Evolutionary conservation across 2,113 vertebrate species (phyloP).

Genomic region (Illadopsis cleaveri): DNA sequence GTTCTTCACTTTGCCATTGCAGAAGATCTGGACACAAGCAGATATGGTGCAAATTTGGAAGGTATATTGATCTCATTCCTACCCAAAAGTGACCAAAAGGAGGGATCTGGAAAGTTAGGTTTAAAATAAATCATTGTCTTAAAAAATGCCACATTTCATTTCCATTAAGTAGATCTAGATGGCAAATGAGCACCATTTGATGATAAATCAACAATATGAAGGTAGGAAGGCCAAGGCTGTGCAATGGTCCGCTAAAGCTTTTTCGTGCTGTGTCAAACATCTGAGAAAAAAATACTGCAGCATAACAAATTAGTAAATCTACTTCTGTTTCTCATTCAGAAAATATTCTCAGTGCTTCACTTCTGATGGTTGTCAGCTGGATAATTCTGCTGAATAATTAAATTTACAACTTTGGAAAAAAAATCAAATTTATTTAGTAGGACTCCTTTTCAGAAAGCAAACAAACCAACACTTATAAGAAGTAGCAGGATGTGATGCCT

Average conservation of each 20-base stretch:
- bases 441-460: not conserved
- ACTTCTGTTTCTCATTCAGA: slow-evolving; percentile 3
- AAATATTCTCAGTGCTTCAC: not conserved
- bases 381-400: not conserved
- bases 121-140: not conserved
- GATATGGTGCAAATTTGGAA: not conserved
- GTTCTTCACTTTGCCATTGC: not conserved
- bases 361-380: not conserved
- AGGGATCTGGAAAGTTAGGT: not conserved
- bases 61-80: not conserved
- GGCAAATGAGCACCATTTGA: not conserved
- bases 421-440: not conserved
- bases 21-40: not conserved
- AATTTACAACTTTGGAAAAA: not conserved
- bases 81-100: not conserved
- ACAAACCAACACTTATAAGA: not conserved
- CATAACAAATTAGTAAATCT: not conserved
- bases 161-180: not conserved
- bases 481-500: not conserved
- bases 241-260: not conserved
- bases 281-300: not conserved
- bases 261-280: not conserved
- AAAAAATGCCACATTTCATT: not conserved
- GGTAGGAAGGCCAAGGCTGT: not conserved
- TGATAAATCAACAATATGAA: not conserved